A percentile compares a stretch with the other conserved stretches of the same genome.
phyloP scores from a whole-genome alignment of 2,888 invertebrate species.

The Melanostoma mellinum region DNA sequence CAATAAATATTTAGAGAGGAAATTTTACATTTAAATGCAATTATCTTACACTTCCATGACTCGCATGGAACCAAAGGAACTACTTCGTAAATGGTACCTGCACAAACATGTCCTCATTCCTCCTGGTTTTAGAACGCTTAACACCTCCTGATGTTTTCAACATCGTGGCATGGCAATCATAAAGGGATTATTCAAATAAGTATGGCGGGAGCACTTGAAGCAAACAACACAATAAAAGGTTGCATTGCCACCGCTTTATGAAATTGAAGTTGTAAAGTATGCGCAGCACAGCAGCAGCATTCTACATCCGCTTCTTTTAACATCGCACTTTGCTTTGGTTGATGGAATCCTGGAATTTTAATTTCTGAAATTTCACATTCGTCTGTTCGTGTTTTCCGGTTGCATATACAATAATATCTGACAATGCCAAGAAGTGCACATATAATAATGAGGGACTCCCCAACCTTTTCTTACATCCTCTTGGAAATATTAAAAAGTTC shows the following conservation, averaged over 20 bases:
- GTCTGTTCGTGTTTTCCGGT: constrained; percentile 11
- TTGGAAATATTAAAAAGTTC: too few species aligned
- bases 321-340: constrained; percentile 1
- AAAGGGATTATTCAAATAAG: constrained; percentile 62
- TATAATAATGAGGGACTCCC: background rate
- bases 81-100: constrained; percentile 23
- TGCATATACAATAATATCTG: constrained; percentile 5
- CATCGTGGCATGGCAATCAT: constrained; percentile 32
- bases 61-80: constrained; percentile 26
- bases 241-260: constrained; percentile 37
- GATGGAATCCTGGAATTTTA: background rate
- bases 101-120: background rate
- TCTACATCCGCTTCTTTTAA: constrained; percentile 29
- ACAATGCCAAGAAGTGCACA: constrained; percentile 14
- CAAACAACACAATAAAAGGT: constrained; percentile 55
- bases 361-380: constrained; percentile 14
- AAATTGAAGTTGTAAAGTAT: constrained; percentile 28
- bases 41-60: constrained; percentile 32
- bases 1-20: constrained; percentile 45
- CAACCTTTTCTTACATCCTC: background rate
- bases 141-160: constrained; percentile 42
- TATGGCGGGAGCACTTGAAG: constrained; percentile 47
- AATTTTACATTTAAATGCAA: constrained; percentile 54
- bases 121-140: constrained; percentile 35
- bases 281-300: constrained; percentile 1